A percentile compares a stretch with the other conserved stretches of the same genome.
These are phyloP conservation scores for Pharmacophagus antenor DNA, from an alignment of 2,888 invertebrate genomes.

Conservation along the genomic window DNA sequence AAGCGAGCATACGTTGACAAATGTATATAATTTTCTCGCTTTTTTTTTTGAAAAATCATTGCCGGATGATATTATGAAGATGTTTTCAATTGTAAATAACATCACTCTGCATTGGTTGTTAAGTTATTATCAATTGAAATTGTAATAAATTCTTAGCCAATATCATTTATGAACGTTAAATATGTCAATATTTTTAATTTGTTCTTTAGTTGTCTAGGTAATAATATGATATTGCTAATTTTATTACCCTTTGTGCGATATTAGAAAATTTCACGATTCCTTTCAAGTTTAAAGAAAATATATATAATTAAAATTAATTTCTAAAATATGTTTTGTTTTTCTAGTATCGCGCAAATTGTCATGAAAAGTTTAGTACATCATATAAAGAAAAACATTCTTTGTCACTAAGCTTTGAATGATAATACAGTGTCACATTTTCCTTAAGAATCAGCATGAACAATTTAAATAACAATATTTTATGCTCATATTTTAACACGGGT, in stretches of 20 bases:
- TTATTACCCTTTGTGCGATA: not conserved
- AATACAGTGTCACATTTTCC: conserved; percentile 3
- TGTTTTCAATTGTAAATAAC: too few relatives aligned
- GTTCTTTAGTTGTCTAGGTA: not conserved
- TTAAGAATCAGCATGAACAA: conserved; percentile 6
- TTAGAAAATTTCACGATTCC: too few relatives aligned
- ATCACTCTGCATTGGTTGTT: conserved; percentile 11
- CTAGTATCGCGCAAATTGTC: not conserved
- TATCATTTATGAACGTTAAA: not conserved
- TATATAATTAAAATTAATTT: not conserved
- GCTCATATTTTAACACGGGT: conserved; percentile 17
- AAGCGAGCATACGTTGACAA: not conserved
- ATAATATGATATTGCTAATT: conserved; percentile 14
- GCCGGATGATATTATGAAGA: too few relatives aligned
- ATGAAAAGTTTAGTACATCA: conserved; percentile 1
- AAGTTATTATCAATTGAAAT: not conserved
- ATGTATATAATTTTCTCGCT: conserved; percentile 2
- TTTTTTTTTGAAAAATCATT: conserved; percentile 6
- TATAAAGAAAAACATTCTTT: not conserved
- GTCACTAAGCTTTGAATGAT: not conserved
- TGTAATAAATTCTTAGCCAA: not conserved
- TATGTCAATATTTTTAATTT: not conserved
- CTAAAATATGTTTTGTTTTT: not conserved
- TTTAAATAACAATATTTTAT: conserved; percentile 2
- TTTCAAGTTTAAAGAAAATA: too few relatives aligned